Base-by-base conservation (phyloP, 2,113 vertebrate species). In the Litocranius walleri region DNA sequence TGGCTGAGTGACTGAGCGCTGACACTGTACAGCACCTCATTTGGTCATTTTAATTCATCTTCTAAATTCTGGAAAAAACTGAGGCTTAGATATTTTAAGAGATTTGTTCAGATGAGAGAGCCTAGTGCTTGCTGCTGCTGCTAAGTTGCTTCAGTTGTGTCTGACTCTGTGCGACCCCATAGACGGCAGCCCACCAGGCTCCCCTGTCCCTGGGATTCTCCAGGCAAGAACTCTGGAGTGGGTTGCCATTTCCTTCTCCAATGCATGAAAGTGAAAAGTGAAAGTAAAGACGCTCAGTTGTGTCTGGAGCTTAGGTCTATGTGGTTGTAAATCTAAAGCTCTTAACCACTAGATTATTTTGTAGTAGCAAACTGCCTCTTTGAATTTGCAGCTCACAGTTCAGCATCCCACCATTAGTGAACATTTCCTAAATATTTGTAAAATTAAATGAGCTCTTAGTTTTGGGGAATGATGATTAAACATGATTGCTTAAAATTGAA, bases 401-500 rank as follows among this genome's bases (percentile, higher is more conserved):
- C 2, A 83, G 23, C 40, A 81, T 59, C 54, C 92, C 23, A 84
- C 5, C 27, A 25, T 88, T 90, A n/a, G 14, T 81, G 87, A 96
- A 33, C 6, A 15, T 48, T 61, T 12, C 48, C 80, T 54, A 95
- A 94, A 85, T 78, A 23, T 62, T 52, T 88, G 77, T 88, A 52
- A 52, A 90, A 82, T 62, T 84, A 94, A 90, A 84, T 88, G 57
- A 71, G 7, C 11, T 88, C 77, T 88, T 96, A 59, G 36, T 67
- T 94, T 94, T 64, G 30, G 56, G 29, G 40, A 90, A 74, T 92
- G 21, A 3, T 64, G 45, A 94, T 52, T 84, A 87, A 96, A 86
- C 90, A 56, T 90, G 80, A 57, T 29, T 96, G 54, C 19, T 92
- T 95, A 90, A 40, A 91, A 88, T 90, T 90, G 52, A 95, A 78